Evolutionary conservation across 2,797 vertebrate genomes (phyloP), one percentile per base, ranked within the genome.

Genomic region (Sphaeramia orbicularis): DNA sequence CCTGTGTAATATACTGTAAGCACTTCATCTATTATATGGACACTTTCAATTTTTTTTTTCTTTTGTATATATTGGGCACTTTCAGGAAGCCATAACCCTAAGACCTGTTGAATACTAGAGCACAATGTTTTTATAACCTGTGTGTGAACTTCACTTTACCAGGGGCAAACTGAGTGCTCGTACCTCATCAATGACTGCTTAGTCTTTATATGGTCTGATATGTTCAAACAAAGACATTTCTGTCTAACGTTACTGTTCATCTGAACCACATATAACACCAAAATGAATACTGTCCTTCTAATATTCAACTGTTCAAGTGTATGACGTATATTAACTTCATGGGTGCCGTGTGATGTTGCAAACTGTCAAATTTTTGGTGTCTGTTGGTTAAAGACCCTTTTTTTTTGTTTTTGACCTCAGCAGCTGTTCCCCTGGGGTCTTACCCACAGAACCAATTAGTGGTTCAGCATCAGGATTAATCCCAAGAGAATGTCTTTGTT

Each of bases 41-140:
- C 7, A n/a, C 54, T 43, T 24, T 43, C n/a, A n/a, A 24, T 47
- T 51, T 55, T 64, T 52, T 50, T 21, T 48, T 81, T 74, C 12
- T 41, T 72, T 57, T 68, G 60, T 73, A 36, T 61, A 41, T 44
- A 40, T 15, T 55, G 30, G 66, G 38, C 58, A 61, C 15, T 44
- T 49, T 68, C 43, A 81, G 52, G 37, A 70, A 35, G 65, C 66
- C 60, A 65, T 51, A 71, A 53, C 57, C 57, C 72, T 53, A 59
- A 44, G 70, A 0, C 6, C 65, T 73, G 56, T 73, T 88, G 40
- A 87, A 80, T 51, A 53, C 53, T 30, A 41, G 65, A 64, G 52
- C 76, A 54, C 77, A 78, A 36, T 74, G 52, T 71, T 89, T 90
- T 88, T 71, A 88, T 65, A 76, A 78, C 66, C 72, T 64, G 63